Evolutionary conservation across 2,113 vertebrate genomes (phyloP).

Genomic region (Indri indri): DNA sequence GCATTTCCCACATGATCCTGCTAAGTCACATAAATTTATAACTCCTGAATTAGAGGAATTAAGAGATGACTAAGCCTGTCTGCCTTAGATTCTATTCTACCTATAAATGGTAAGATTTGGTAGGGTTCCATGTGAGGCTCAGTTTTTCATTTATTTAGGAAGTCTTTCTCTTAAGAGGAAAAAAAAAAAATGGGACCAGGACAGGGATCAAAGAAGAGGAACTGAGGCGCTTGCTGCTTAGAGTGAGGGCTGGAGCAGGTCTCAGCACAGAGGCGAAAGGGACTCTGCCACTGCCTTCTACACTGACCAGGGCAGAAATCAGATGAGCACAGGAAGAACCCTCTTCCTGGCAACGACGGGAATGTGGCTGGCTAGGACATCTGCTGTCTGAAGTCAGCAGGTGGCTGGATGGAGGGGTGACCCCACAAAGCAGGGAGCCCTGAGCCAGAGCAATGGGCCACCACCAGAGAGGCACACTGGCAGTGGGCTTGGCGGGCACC

Average conservation of each 20-base stretch:
- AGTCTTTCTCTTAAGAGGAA: not conserved
- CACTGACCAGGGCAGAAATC: not conserved
- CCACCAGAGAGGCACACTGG: accelerated
- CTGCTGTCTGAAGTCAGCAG: not conserved
- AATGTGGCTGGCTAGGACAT: not conserved
- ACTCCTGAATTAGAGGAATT: not conserved
- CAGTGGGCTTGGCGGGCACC: accelerated
- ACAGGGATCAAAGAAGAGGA: not conserved
- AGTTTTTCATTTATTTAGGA: not conserved
- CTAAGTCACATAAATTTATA: not conserved
- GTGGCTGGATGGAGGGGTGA: not conserved
- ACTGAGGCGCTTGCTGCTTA: not conserved
- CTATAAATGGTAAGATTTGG: not conserved
- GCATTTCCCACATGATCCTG: not conserved
- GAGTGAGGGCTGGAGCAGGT: not conserved
- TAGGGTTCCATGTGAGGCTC: not conserved
- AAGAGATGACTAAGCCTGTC: not conserved
- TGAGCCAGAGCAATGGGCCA: not conserved
- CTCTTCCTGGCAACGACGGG: not conserved
- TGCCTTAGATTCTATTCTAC: not conserved
- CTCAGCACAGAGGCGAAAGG: not conserved
- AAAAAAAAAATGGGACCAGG: not conserved
- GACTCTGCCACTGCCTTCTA: not conserved
- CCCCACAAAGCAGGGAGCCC: not conserved
- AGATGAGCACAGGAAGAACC: not conserved